Evolutionary conservation across 1,140 invertebrate species (phyloP), one percentile per base, ranked within the genome.

Genomic region (Luehdorfia chinensis): DNA sequence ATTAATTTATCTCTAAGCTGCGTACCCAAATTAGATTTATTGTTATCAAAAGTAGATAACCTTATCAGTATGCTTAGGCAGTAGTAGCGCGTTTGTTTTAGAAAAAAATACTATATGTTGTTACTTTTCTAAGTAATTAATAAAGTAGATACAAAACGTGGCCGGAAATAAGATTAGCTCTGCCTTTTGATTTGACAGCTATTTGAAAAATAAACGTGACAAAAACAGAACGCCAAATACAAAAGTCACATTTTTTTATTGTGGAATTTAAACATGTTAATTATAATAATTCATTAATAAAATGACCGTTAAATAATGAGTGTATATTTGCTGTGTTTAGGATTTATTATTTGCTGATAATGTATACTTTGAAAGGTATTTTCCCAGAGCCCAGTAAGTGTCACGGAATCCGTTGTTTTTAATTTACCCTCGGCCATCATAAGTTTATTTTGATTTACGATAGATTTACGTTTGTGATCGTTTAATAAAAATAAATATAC

Each of bases 361-460:
- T 87, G 84, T 84, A 84, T 75, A 89, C 88, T 58, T 80, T 89
- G 52, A 84, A 87, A 59, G 88, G 88, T 39, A 78, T 89, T 73
- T 89, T 89, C 68, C 88, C 88, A 45, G 87, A 89, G 58, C 84
- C 87, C 50, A 88, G 88, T 89, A 77, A 88, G 87, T 89, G 41
- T 37, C 19, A 50, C 31, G 25, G 18, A 39, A 44, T 18, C 30
- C 33, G 46, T 30, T 50, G 16, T 32, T 28, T 39, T 51, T 39
- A 28, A 25, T 14, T 27, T 13, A n/a, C n/a, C n/a, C n/a, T n/a
- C n/a, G n/a, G n/a, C n/a, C n/a, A n/a, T n/a, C n/a, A n/a, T n/a
- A n/a, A n/a, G n/a, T n/a, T 25, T n/a, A 23, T 18, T n/a, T 39
- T 55, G 31, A 47, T 39, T 39, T 43, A 8, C 14, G 23, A 27